Evolutionary conservation across 2,113 vertebrate species (phyloP).

Genomic region (Pelecanoides urinatrix): DNA sequence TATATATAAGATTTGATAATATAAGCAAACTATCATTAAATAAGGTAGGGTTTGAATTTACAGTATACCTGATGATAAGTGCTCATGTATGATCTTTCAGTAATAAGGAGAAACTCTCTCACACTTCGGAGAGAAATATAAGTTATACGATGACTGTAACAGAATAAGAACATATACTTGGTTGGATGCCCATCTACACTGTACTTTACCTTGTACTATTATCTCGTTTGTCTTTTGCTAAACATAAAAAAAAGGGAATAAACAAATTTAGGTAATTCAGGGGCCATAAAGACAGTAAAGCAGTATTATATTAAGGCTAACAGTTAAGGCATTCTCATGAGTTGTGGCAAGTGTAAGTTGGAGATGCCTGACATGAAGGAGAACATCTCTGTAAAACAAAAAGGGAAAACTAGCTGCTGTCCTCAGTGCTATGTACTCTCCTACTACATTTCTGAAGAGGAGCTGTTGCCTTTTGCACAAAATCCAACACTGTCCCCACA

Average conservation of each 20-base stretch:
- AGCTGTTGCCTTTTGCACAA: not conserved
- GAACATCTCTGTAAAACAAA: not conserved
- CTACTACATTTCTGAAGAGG: not conserved
- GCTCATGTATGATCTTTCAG: not conserved
- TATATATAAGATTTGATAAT: not conserved
- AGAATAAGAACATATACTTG: not conserved
- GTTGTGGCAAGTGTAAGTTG: not conserved
- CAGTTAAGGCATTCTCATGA: not conserved
- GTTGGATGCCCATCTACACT: not conserved
- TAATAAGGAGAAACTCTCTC: not conserved
- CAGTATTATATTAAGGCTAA: not conserved
- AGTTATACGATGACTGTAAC: fast-evolving
- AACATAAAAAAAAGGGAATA: fast-evolving
- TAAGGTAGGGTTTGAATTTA: not conserved
- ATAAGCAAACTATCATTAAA: not conserved
- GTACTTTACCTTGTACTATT: not conserved
- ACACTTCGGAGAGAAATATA: not conserved
- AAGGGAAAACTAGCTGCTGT: not conserved
- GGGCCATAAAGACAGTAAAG: not conserved
- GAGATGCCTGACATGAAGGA: not conserved
- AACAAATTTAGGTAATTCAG: not conserved
- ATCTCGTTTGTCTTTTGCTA: not conserved
- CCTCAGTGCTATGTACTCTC: fast-evolving
- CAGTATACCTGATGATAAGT: not conserved
- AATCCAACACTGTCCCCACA: fast-evolving